phyloP scores from a whole-genome alignment of 2,113 vertebrate genomes.

The Osmerus eperlanus region DNA sequence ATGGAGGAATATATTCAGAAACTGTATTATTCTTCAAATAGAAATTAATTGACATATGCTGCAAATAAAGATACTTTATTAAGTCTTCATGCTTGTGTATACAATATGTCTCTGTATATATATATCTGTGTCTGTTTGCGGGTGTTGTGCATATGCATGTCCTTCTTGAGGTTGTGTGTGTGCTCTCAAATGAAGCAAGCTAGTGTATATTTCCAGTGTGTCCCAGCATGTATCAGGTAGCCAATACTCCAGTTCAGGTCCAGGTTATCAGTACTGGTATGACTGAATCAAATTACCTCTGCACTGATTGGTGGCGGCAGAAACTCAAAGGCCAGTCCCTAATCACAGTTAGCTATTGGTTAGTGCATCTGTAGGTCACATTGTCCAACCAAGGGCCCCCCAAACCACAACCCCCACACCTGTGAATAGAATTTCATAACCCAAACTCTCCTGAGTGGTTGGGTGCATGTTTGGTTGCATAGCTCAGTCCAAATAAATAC shows the following conservation, averaged over 20 bases:
- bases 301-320: slow-evolving; percentile 56
- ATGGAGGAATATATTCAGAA: too few relatives aligned
- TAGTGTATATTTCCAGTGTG: too few relatives aligned
- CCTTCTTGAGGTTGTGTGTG: too few relatives aligned
- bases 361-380: slow-evolving; percentile 57
- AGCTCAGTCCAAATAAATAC: slow-evolving; percentile 14
- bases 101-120: slow-evolving; percentile 11
- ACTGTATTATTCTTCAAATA: too few relatives aligned
- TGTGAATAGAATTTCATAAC: slow-evolving; percentile 45
- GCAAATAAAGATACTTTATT: too few relatives aligned
- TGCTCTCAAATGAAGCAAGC: too few relatives aligned
- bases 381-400: slow-evolving; percentile 41
- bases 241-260: slow-evolving; percentile 46
- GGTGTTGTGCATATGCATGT: background rate
- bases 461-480: too few relatives aligned
- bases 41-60: too few relatives aligned
- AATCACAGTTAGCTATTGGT: slow-evolving; percentile 60
- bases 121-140: background rate
- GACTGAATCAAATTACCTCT: slow-evolving; percentile 64
- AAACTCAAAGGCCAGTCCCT: slow-evolving; percentile 43
- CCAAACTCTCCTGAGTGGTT: slow-evolving; percentile 13
- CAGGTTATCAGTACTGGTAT: slow-evolving; percentile 41
- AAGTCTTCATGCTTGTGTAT: background rate
- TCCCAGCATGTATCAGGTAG: slow-evolving; percentile 15
- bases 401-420: slow-evolving; percentile 7